A percentile compares a stretch with the other conserved stretches of the same genome.
These are phyloP conservation scores for Lichenostomus cassidix DNA, from an alignment of 2,113 vertebrate species.

Conservation along the genomic window DNA sequence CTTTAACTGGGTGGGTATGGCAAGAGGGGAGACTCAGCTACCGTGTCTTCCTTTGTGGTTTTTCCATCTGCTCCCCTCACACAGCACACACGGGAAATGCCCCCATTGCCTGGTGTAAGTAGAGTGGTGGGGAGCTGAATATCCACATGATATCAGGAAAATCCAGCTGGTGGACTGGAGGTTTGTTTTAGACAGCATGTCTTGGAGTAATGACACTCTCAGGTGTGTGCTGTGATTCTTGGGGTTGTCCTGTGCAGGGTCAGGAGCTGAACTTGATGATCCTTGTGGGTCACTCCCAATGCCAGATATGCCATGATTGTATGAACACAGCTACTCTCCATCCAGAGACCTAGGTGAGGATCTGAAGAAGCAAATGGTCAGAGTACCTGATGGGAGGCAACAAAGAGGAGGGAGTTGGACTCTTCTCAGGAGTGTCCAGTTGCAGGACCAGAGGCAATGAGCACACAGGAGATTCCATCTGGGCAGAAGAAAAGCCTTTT, in stretches of 20 bases:
- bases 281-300: neutral
- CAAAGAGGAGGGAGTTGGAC: accelerated
- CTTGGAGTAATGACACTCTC: neutral
- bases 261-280: neutral
- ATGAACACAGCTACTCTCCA: neutral
- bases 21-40: neutral
- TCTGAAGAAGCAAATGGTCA: neutral
- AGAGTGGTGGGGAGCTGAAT: neutral
- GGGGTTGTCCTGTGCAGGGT: neutral
- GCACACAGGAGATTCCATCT: neutral
- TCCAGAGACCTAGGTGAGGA: neutral
- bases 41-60: neutral
- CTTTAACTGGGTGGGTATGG: neutral
- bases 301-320: neutral
- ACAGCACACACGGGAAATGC: neutral
- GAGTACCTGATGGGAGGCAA: neutral
- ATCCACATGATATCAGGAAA: neutral
- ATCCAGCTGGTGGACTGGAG: neutral
- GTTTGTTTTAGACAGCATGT: neutral
- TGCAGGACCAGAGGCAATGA: neutral
- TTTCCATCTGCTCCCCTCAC: conserved; percentile 1
- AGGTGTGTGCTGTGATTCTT: neutral
- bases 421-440: neutral
- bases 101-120: neutral
- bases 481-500: neutral